Percentiles rank a stretch among this genome's conserved stretches.
phyloP scores from a whole-genome alignment of 2,797 vertebrate genomes.

The Alcedo atthis region DNA sequence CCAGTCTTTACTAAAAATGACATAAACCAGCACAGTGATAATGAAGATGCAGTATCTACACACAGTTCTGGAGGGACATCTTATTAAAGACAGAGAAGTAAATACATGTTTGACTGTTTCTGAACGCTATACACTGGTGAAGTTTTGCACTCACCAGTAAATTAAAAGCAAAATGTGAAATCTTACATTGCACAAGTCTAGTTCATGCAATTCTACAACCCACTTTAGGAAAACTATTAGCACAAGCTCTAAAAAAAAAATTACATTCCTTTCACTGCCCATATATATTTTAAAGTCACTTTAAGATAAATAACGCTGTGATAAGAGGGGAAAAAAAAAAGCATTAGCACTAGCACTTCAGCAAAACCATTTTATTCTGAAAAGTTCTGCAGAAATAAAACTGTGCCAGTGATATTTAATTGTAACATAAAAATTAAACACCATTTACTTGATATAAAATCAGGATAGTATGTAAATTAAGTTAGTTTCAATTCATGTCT shows the following conservation, averaged over 20 bases:
- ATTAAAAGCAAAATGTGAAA: neutral
- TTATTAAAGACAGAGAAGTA: neutral
- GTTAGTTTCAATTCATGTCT: conserved; percentile 84
- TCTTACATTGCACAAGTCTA: neutral
- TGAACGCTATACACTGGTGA: neutral
- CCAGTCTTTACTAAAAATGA: neutral
- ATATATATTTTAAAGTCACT: conserved; percentile 43
- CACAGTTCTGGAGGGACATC: neutral
- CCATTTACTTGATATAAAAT: conserved; percentile 82
- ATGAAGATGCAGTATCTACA: neutral
- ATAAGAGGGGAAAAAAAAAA: conserved; percentile 45
- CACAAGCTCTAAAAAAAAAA: neutral
- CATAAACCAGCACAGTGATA: neutral
- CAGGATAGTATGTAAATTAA: conserved; percentile 84
- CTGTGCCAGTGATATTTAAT: conserved; percentile 78
- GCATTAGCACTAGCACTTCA: conserved; percentile 55
- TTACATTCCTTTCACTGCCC: conserved; percentile 1
- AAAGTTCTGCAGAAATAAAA: conserved; percentile 74
- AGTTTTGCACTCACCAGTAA: neutral
- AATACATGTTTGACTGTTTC: neutral
- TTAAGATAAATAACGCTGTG: conserved; percentile 69
- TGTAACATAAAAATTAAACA: conserved; percentile 84
- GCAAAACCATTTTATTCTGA: conserved; percentile 69
- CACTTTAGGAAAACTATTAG: neutral
- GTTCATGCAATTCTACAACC: neutral